Base-by-base conservation (phyloP, 2,797 vertebrate species). In the Clarias laeviceps region DNA sequence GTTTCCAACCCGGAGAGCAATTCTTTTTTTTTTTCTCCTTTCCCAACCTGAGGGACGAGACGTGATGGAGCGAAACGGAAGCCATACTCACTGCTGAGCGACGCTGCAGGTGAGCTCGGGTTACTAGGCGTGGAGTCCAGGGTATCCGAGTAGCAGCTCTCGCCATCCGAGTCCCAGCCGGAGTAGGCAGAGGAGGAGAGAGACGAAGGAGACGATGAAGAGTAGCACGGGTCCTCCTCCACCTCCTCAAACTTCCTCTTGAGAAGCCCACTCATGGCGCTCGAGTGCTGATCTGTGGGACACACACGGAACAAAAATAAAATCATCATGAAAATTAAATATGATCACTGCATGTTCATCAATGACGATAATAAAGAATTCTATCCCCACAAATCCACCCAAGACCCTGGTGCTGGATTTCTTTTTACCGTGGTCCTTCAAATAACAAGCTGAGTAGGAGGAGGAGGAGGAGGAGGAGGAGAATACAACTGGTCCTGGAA, bases 161-260 rank as follows among this genome's bases (percentile, higher is more conserved):
- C 97, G 64, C 97, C 97, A 0, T 97, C 98, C 0, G 96, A 97
- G 88, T 98, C 97, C 96, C 97, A 98, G 89, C 94, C 94, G 2
- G 96, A 98, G 40, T 94, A 95, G 11, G 96, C 96, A 0, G 97
- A 97, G 82, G 94, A 95, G 72, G 95, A 97, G 87, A 97, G 93
- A 73, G 92, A 95, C 72, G 93, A 94, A 87, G 96, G 95, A 0
- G 94, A 95, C 70, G 94, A 95, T 22, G 96, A 97, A 88, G 96
- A 97, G 91, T 96, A 97, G 89, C 95, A 96, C 7, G 91, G 94
- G 88, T 99, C 97, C 81, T 98, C 97, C 81, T 96, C 97, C 94
- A 99, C 93, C 94, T 98, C 97, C 92, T 97, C 96, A 50, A 97
- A 98, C 94, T 99, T 99, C 94, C 98, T 97, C 95, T 99, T 99